Base-by-base conservation (phyloP, 2,888 invertebrate genomes). In the Drosophila testacea region DNA sequence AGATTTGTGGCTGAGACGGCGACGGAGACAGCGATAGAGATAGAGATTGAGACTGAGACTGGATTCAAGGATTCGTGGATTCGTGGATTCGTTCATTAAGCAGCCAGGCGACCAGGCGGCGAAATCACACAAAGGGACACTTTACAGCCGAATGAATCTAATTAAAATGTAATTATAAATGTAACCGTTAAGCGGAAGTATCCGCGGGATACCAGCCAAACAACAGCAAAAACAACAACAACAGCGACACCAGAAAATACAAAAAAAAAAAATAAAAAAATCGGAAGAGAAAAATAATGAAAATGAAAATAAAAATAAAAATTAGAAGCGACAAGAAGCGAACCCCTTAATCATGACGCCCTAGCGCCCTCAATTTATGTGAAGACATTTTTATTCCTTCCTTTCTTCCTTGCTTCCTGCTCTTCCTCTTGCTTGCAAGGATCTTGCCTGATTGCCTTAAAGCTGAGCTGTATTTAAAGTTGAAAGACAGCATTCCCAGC, bases 61-160 rank as follows among this genome's bases (percentile, higher is more conserved):
- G 48, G 69, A 61, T 76, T 76, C 73, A 66, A 63, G 64, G 71
- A 68, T 69, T 62, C 78, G 69, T 83, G 64, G 71, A 68, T 69
- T 62, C 78, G 69, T 83, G 64, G 71, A 68, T 69, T 62, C 78
- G 69, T 83, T 80, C 83, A 83, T 84, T 86, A 85, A 86, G 83
- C 76, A 73, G 67, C 56, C 68, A 69, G 70, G 54, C 72, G 73
- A 69, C 75, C 82, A 86, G 77, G 78, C 81, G 79, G 83, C 81
- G 79, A 84, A 88, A 87, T 84, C 88, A 89, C 83, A 89, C 89
- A 91, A 91, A 91, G 84, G 92, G 92, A 92, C 92, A 92, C 92
- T 92, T 92, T 92, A 92, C 92, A 91, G 92, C 91, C 92, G 92
- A 92, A 92, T 92, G 92, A 92, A 92, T 92, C 92, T 92, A 92